These are phyloP conservation scores for Clinocottus analis DNA, from an alignment of 2,113 vertebrate species.

Conservation along the genomic window DNA sequence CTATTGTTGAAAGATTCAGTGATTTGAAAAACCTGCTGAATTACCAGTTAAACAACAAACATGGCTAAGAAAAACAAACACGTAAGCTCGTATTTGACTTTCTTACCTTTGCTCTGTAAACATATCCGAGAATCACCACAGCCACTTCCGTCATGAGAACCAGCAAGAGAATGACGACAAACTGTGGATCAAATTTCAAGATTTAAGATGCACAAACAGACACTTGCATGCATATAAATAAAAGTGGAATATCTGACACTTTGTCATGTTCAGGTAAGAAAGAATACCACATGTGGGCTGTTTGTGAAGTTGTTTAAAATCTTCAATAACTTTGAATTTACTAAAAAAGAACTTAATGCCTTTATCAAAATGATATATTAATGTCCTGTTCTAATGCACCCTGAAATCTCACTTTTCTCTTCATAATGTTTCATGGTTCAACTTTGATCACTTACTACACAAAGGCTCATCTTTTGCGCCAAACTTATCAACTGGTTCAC, in stretches of 20 bases:
- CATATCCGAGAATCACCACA: slow-evolving; percentile 94
- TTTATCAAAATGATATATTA: neutral
- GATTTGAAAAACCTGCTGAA: neutral
- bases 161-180: slow-evolving; percentile 94
- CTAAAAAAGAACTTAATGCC: neutral
- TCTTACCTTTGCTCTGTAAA: slow-evolving; percentile 96
- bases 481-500: slow-evolving; percentile 50
- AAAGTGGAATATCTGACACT: neutral
- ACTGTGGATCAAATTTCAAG: slow-evolving; percentile 83
- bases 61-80: slow-evolving; percentile 7
- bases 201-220: slow-evolving; percentile 2
- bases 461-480: neutral
- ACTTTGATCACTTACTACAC: neutral
- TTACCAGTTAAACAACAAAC: neutral
- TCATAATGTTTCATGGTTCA: neutral
- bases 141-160: slow-evolving; percentile 96
- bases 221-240: neutral
- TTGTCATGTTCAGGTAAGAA: neutral
- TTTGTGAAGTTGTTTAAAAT: neutral
- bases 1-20: neutral
- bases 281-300: neutral
- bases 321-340: neutral
- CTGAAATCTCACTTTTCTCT: neutral
- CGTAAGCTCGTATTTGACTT: neutral
- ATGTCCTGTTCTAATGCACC: neutral